Evolutionary conservation across 2,888 invertebrate species (phyloP).

Genomic region (Willowsia nigromaculata): DNA sequence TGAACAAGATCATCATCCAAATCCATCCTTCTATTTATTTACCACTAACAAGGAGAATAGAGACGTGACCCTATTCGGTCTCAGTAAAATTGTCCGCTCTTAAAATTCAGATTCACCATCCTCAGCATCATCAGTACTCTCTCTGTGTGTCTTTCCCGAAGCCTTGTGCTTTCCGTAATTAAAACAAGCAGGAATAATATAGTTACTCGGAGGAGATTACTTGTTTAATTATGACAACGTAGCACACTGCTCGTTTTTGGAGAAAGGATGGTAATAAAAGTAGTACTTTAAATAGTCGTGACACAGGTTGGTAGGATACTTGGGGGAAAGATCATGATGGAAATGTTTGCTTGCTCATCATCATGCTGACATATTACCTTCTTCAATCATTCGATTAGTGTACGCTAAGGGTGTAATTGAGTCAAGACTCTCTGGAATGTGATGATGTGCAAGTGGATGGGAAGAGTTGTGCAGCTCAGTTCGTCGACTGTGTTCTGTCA

Average conservation of each 20-base stretch:
- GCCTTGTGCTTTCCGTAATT: not conserved
- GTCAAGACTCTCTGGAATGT: conserved; percentile 69
- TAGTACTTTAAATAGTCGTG: no score
- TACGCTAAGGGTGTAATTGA: conserved; percentile 69
- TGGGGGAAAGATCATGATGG: no score
- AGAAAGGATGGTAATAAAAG: no score
- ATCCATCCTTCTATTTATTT: not conserved
- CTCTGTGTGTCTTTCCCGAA: not conserved
- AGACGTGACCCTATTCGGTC: not conserved
- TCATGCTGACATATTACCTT: conserved; percentile 53
- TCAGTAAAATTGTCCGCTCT: no score
- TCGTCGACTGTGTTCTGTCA: conserved; percentile 75
- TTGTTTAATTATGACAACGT: conserved; percentile 2
- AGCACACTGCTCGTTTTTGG: not conserved
- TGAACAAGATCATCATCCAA: no score
- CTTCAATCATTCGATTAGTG: conserved; percentile 72
- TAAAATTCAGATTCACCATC: not conserved
- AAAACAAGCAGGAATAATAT: conserved; percentile 6
- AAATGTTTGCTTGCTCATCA: not conserved
- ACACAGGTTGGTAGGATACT: no score
- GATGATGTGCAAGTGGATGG: conserved; percentile 68
- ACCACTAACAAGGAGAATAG: not conserved
- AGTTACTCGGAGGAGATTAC: conserved; percentile 6
- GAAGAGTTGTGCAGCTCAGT: conserved; percentile 62
- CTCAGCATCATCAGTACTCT: not conserved